A percentile compares a stretch with the other conserved stretches of the same genome.
These are phyloP conservation scores for Heterotis niloticus DNA, from an alignment of 2,113 vertebrate genomes.

Conservation along the genomic window DNA sequence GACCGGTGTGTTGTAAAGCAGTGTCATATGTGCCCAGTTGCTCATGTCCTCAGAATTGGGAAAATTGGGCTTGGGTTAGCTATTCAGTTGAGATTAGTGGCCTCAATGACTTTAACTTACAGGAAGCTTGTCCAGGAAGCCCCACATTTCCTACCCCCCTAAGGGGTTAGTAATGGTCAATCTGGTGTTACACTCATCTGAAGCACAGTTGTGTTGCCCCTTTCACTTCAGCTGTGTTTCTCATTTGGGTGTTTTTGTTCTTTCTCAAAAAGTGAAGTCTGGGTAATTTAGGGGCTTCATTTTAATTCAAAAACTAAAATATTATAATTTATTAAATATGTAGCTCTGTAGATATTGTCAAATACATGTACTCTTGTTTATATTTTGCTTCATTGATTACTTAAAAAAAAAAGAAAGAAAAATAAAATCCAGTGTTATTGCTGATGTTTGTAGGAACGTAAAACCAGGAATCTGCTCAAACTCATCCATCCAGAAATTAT, in stretches of 20 bases:
- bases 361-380: no score
- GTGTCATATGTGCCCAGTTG: background rate
- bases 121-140: conserved; percentile 32
- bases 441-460: background rate
- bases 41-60: background rate
- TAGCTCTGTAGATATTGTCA: background rate
- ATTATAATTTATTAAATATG: background rate
- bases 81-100: background rate
- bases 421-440: background rate
- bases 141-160: background rate
- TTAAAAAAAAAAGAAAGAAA: background rate
- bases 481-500: no score
- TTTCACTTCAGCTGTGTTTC: conserved; percentile 11
- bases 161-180: conserved; percentile 18
- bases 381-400: background rate
- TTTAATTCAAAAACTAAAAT: background rate
- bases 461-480: background rate
- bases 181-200: conserved; percentile 15
- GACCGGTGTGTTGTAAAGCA: background rate
- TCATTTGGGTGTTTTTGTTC: background rate
- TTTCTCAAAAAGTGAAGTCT: background rate
- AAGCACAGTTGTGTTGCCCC: background rate
- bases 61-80: no score
- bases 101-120: conserved; percentile 17
- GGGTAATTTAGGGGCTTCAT: background rate